Base-by-base conservation (phyloP, 2,888 invertebrate species). In the Drosophila paracracens region DNA sequence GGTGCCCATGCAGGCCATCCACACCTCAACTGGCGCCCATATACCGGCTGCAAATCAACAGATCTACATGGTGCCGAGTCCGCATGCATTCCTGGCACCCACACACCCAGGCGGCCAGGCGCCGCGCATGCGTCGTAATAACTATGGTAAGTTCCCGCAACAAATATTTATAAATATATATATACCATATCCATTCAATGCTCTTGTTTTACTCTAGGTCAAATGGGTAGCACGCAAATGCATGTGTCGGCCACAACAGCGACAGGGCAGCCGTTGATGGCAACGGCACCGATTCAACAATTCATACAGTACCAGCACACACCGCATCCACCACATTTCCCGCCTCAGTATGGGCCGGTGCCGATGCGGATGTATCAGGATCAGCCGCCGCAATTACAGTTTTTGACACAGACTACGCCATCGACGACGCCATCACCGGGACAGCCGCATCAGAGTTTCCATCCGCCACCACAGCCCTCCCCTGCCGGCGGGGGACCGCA, bases 261-360 rank as follows among this genome's bases (percentile, higher is more conserved):
- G 62, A 97, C 97, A 46, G 98, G 98, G 0, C 97, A 97, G 92
- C 97, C 98, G 6, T 94, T 98, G 69, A 93, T 98, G 86, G 96
- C 97, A 48, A 96, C 97, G 29, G 96, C 96, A 27, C 96, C 97
- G 16, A 94, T 97, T 91, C 96, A 95, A 91, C 96, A 94, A 82
- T 95, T 94, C 92, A 94, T 95, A 91, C 95, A 95, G 79, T 95
- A 95, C 93, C 95, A 95, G 88, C 95, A 95, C 92, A 94, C 95
- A 76, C 93, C 91, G 86, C 93, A 93, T 94, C 94, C 93, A 92
- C 93, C 78, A 93, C 94, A 91, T 91, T 95, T 89, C 94, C 92
- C 90, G 83, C 90, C 92, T 61, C 94, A 94, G 67, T 91, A 90
- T 61, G 81, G 80, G 18, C 94, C 94, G 77, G 94, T 94, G 94